Conservation (phyloP, 1,140 invertebrate species). For the Holotrichia oblita region DNA sequence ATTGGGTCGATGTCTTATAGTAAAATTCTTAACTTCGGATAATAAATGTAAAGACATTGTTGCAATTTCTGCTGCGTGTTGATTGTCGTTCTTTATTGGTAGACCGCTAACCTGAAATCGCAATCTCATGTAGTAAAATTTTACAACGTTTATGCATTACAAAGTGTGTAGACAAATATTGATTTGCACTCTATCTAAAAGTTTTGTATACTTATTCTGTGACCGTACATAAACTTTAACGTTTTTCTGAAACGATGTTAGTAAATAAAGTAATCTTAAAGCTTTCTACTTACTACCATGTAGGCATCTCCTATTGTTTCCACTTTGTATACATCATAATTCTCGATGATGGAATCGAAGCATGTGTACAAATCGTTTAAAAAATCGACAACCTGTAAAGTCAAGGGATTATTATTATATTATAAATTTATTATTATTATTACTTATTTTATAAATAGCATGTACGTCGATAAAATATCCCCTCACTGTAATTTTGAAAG, state of each 20-base stretch:
- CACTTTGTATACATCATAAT: constrained; percentile 94
- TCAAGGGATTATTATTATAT: background rate
- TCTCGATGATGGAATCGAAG: constrained; percentile 90
- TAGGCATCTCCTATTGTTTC: constrained; percentile 93
- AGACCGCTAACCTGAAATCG: constrained; percentile 77
- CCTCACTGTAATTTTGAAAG: too few relatives aligned
- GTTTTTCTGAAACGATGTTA: too few relatives aligned
- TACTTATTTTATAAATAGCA: too few relatives aligned
- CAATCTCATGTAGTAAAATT: background rate
- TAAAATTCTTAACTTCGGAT: constrained; percentile 83
- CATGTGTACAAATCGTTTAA: constrained; percentile 93
- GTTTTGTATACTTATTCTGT: background rate
- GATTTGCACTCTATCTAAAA: background rate
- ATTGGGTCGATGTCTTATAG: constrained; percentile 85
- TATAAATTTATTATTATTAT: too few relatives aligned
- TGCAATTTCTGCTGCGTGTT: constrained; percentile 92
- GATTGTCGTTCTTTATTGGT: constrained; percentile 77
- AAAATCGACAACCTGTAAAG: constrained; percentile 84
- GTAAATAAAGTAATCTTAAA: background rate
- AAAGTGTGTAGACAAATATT: background rate
- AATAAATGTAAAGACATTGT: constrained; percentile 91
- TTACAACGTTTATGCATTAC: background rate
- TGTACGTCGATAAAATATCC: too few relatives aligned
- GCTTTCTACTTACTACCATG: constrained; percentile 77
- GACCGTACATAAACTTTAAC: too few relatives aligned